Evolutionary conservation across 2,888 invertebrate genomes (phyloP).

Genomic region (Argyresthia albistria): DNA sequence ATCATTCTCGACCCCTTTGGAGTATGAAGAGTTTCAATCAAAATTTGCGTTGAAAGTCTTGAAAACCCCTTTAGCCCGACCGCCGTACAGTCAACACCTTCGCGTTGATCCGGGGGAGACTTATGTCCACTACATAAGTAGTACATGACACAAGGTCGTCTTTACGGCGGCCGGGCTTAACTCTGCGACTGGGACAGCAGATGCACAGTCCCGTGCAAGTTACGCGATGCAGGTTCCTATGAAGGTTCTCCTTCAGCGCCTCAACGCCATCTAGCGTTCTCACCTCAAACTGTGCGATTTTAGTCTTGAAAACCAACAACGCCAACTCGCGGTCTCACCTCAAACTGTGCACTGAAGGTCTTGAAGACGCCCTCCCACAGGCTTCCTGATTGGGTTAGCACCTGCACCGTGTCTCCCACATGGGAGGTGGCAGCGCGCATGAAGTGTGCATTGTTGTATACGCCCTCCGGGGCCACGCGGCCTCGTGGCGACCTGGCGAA

Average conservation of each 20-base stretch:
- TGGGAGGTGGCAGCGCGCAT: constrained; percentile 91
- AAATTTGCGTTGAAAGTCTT: no score
- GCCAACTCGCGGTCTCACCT: constrained; percentile 59
- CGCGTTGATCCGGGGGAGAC: no score
- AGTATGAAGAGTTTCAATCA: no score
- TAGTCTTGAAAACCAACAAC: constrained; percentile 84
- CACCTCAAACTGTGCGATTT: constrained; percentile 90
- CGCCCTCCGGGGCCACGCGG: constrained; percentile 84
- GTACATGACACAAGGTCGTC: constrained; percentile 83
- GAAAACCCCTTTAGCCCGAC: no score
- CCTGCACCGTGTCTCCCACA: constrained; percentile 86
- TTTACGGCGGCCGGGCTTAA: constrained; percentile 87
- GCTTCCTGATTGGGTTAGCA: constrained; percentile 87
- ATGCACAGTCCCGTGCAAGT: constrained; percentile 85
- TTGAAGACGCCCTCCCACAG: constrained; percentile 92
- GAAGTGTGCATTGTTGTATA: constrained; percentile 91
- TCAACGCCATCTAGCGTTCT: constrained; percentile 14
- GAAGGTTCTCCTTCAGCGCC: no score
- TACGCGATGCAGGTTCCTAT: constrained; percentile 59
- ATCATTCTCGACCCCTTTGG: no score
- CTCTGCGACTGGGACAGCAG: constrained; percentile 86
- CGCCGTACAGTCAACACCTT: no score
- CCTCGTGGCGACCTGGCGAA: constrained; percentile 77
- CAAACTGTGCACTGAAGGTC: constrained; percentile 91
- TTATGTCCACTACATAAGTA: no score